Conservation (phyloP, 2,797 vertebrate species). For the Chrosomus eos region DNA sequence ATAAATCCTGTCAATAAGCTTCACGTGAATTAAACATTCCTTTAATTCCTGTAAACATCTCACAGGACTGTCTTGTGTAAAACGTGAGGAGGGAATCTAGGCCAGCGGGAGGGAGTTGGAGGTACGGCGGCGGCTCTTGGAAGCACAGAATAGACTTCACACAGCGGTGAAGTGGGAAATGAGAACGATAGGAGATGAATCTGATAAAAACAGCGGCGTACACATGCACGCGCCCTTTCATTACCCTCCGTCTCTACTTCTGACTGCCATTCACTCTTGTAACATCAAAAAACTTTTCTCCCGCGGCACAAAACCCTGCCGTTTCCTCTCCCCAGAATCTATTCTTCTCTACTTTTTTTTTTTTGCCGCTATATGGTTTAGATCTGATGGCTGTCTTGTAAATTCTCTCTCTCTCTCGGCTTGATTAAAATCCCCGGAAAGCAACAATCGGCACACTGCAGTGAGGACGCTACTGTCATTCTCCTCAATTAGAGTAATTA, state of each 20-base stretch:
- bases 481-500: slow-evolving; percentile 83
- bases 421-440: slow-evolving; percentile 66
- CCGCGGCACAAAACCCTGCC: slow-evolving; percentile 9
- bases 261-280: slow-evolving; percentile 21
- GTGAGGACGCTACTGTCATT: slow-evolving; percentile 76
- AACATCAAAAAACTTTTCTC: slow-evolving; percentile 38
- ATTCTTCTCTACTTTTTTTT: background rate
- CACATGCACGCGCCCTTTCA: slow-evolving; percentile 68
- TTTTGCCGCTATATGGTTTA: slow-evolving; percentile 36
- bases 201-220: slow-evolving; percentile 65
- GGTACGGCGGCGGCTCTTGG: slow-evolving; percentile 50
- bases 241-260: slow-evolving; percentile 50
- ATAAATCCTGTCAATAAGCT: slow-evolving; percentile 20
- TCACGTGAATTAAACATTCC: slow-evolving; percentile 68
- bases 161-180: slow-evolving; percentile 68
- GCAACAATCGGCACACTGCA: slow-evolving; percentile 61
- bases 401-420: slow-evolving; percentile 29
- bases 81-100: slow-evolving; percentile 49
- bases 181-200: slow-evolving; percentile 70
- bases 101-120: slow-evolving; percentile 23
- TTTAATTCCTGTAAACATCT: slow-evolving; percentile 66
- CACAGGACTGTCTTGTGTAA: slow-evolving; percentile 67
- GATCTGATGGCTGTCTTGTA: slow-evolving; percentile 27
- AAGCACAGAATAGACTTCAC: slow-evolving; percentile 53
- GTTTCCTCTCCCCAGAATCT: slow-evolving; percentile 4